Evolutionary conservation across 2,888 invertebrate genomes (phyloP).

Genomic region (Diarsia brunnea): DNA sequence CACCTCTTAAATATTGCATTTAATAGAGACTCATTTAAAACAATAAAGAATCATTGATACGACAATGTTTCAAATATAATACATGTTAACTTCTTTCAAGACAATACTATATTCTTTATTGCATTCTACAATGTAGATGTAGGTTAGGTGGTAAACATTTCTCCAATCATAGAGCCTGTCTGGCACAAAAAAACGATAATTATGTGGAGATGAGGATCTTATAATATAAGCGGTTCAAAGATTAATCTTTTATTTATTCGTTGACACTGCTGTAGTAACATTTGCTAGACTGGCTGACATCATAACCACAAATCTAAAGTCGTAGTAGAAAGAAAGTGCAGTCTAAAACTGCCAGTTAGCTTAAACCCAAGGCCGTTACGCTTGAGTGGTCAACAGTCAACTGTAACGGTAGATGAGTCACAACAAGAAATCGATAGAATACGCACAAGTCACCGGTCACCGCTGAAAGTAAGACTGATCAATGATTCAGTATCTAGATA

Average conservation of each 20-base stretch:
- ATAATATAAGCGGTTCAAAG: no score
- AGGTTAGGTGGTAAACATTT: no score
- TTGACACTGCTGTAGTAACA: no score
- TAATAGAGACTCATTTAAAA: not conserved
- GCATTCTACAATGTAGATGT: no score
- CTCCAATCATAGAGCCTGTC: no score
- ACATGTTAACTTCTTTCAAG: no score
- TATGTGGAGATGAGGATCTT: no score
- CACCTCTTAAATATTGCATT: not conserved
- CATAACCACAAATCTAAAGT: not conserved
- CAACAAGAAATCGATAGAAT: conserved; percentile 31
- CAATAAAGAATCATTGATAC: not conserved
- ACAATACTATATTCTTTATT: no score
- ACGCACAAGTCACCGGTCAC: conserved; percentile 3
- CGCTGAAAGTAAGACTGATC: conserved; percentile 42
- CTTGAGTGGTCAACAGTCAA: conserved; percentile 40
- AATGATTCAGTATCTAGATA: conserved; percentile 44
- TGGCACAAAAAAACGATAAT: no score
- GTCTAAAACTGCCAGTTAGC: conserved; percentile 10
- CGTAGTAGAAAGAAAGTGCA: conserved; percentile 26
- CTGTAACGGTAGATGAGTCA: conserved; percentile 49
- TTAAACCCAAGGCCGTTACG: conserved; percentile 44
- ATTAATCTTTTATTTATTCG: no score
- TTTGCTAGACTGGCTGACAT: no score
- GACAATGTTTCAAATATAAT: not conserved